A percentile compares a stretch with the other conserved stretches of the same genome.
Conservation (phyloP, 2,888 invertebrate genomes). For the Stenoptilia bipunctidactyla region DNA sequence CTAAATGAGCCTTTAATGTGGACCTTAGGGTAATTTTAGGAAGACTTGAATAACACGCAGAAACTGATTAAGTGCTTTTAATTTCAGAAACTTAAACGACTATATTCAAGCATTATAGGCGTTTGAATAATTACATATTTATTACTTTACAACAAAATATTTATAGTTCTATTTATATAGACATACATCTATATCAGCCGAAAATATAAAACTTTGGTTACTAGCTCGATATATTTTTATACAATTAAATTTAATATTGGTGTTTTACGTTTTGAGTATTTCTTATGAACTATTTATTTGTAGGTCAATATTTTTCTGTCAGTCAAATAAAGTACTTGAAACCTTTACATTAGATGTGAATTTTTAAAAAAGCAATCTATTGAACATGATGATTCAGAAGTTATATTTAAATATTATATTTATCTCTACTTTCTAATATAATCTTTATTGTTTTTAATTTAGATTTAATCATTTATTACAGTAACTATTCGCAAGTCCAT, state of each 20-base stretch:
- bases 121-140: slow-evolving; percentile 39
- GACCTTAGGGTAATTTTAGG: no score
- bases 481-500: background rate
- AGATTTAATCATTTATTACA: background rate
- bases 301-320: no score
- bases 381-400: background rate
- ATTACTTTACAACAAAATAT: slow-evolving; percentile 48
- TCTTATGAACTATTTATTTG: slow-evolving; percentile 10
- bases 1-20: no score
- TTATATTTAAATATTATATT: background rate
- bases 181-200: slow-evolving; percentile 41
- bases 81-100: background rate
- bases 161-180: slow-evolving; percentile 20
- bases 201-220: slow-evolving; percentile 66
- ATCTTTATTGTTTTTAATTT: background rate
- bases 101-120: slow-evolving; percentile 29
- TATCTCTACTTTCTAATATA: background rate
- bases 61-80: no score
- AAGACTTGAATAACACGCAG: no score
- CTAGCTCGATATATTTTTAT: slow-evolving; percentile 36
- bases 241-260: slow-evolving; percentile 22
- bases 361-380: no score
- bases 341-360: no score
- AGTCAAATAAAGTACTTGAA: no score
- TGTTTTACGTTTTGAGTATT: slow-evolving; percentile 38